Percentiles rank a stretch among this genome's conserved stretches.
Conservation (phyloP, 2,797 vertebrate genomes). For the Prionace glauca region DNA sequence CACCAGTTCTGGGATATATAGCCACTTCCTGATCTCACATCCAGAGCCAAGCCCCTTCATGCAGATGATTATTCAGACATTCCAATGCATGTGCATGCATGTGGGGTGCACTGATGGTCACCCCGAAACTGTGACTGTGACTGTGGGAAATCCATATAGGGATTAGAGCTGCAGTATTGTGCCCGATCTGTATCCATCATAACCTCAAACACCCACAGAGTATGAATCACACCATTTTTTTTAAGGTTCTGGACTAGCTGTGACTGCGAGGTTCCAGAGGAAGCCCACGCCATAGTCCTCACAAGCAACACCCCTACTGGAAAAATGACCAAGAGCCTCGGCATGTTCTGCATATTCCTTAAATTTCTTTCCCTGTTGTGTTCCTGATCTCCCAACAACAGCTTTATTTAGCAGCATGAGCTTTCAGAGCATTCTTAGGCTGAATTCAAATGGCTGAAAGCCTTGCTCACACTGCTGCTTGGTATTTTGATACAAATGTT, state of each 20-base stretch:
- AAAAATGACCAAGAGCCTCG: constrained; percentile 57
- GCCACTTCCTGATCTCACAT: constrained; percentile 85
- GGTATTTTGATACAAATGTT: too few species aligned
- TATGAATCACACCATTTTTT: constrained; percentile 74
- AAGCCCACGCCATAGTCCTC: constrained; percentile 83
- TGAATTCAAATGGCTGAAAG: too few species aligned
- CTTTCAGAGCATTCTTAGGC: too few species aligned
- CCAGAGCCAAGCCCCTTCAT: constrained; percentile 75
- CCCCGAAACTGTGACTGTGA: constrained; percentile 62
- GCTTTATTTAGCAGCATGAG: too few species aligned
- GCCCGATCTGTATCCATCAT: constrained; percentile 78
- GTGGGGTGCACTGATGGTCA: too few species aligned
- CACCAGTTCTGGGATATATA: constrained; percentile 84
- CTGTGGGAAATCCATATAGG: constrained; percentile 81
- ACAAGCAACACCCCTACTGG: constrained; percentile 78
- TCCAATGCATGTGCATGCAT: constrained; percentile 64
- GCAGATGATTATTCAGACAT: constrained; percentile 74
- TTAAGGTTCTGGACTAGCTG: constrained; percentile 77
- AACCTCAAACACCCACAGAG: constrained; percentile 68
- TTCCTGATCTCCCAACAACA: too few species aligned
- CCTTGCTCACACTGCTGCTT: too few species aligned
- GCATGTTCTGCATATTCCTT: constrained; percentile 56
- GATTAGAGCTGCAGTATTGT: constrained; percentile 69
- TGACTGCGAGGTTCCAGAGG: constrained; percentile 73
- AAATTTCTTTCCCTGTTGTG: not conserved